Evolutionary conservation across 53 echinoderm and acorn worm genomes (phyloP), one percentile per base, ranked within the genome.

Genomic region (Echinometra lucunter): DNA sequence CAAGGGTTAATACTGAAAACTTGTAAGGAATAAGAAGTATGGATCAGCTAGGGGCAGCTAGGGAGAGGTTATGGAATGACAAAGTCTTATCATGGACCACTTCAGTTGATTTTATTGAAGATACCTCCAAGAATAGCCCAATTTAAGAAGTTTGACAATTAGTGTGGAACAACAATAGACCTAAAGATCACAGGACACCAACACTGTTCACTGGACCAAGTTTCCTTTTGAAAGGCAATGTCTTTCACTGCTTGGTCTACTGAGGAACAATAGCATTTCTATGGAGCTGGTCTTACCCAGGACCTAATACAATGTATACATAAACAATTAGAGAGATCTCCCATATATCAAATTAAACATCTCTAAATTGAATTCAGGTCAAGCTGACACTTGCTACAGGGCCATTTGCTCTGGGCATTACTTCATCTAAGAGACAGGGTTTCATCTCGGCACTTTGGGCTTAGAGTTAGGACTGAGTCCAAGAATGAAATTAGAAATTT

Each of bases 21-120:
- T 17, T 78, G 42, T 34, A 40, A 38, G 16, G 21, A 3, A 18
- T 42, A 6, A 75, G 78, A 78, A 21, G 21, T 78, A 25, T 42
- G 78, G 38, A 78, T 3, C 18, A 35, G 38, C 0, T n/a, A n/a
- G n/a, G n/a, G n/a, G n/a, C n/a, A n/a, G n/a, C n/a, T n/a, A n/a
- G n/a, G n/a, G 11, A 13, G 12, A 85, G 45, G 30, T 28, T 19
- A 42, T 44, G 6, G 1, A 3, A 85, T 49, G 49, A 28, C 53
- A 85, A 63, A 63, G n/a, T 89, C 63, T 60, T 89, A 21, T 89
- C 37, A 60, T 37, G 37, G 28, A 38, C 89, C 89, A 58, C 89
- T 89, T 58, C 23, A 60, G 1, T 58, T 58, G 89, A 58, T 89
- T 89, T 60, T 25, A 23, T 57, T 19, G 89, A 37, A 23, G 30